These are phyloP conservation scores for Sterna hirundo DNA, from an alignment of 2,113 vertebrate genomes.

Conservation along the genomic window DNA sequence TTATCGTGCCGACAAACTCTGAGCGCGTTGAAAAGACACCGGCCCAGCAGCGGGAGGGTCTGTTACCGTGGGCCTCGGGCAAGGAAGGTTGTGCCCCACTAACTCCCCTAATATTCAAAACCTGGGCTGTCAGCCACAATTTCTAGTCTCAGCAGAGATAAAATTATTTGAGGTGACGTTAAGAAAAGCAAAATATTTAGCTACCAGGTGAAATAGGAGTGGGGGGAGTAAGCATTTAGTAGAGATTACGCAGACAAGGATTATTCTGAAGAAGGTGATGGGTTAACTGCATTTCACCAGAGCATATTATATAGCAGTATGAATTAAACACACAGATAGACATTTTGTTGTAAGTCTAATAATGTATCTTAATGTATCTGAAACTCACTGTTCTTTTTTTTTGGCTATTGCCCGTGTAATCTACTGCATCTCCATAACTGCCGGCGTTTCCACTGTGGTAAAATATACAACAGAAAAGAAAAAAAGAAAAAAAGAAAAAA, in stretches of 20 bases:
- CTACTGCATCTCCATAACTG: constrained; percentile 20
- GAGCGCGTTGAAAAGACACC: background rate
- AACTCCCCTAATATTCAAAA: background rate
- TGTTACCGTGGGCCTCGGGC: background rate
- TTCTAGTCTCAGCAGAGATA: background rate
- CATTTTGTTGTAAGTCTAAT: background rate
- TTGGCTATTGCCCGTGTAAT: background rate
- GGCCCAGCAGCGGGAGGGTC: background rate
- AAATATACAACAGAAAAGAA: constrained; percentile 33
- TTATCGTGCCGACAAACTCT: background rate
- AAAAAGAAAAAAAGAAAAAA: background rate
- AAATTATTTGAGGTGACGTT: background rate
- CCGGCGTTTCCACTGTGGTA: constrained; percentile 10
- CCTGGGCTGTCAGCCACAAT: background rate
- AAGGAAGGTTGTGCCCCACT: background rate
- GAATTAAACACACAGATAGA: background rate
- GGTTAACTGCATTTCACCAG: background rate
- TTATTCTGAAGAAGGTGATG: background rate
- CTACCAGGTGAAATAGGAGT: background rate
- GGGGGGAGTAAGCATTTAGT: background rate
- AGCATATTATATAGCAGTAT: background rate
- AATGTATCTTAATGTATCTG: background rate
- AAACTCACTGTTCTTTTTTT: constrained; percentile 62
- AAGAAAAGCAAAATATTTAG: background rate
- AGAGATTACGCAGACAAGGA: background rate